Base-by-base conservation (phyloP, 2,113 vertebrate species). In the Melanerpes formicivorus region DNA sequence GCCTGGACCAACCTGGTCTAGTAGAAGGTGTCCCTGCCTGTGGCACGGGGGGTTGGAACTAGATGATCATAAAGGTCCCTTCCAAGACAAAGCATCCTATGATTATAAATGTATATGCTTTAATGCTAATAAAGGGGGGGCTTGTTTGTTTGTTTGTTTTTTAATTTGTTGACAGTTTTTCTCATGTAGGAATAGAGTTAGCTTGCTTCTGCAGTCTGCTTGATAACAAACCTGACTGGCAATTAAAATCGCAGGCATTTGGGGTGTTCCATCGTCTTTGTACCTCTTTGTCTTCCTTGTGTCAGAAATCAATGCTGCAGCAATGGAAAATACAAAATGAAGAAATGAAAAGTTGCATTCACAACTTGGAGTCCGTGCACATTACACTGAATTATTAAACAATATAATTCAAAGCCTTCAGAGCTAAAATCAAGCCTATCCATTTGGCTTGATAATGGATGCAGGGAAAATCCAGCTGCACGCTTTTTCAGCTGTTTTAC, bases 351-450 rank as follows among this genome's bases (percentile, higher is more conserved):
- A 85, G 46, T 63, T 84, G 11, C 29, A 32, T 46, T 91, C 55
- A 70, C 29, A 91, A 16, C 26, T 46, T 58, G 48, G 93, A 80
- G 46, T 72, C 59, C 21, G 16, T 87, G 26, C 32, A n/a, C 0
- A 1, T 88, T 69, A 40, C 14, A 8, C 54, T 18, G 22, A 94
- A 92, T 94, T 95, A 81, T 81, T 95, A 90, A 95, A 84, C 42
- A 84, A 67, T 80, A 62, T 74, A 27, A 95, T 86, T 94, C 90
- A 42, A 73, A 94, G 93, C 56, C 63, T 83, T 92, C 37, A 64
- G 62, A 81, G 89, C 66, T 70, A 30, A 67, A 71, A 48, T 75
- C 62, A 91, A 76, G 10, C 23, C 19, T 90, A 29, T 90, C 50
- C 42, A 34, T 93, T 86, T 93, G 67, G 62, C 72, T 87, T 55